Percentiles rank a stretch among this genome's conserved stretches.
These are phyloP conservation scores for Drosophila formosana DNA, from an alignment of 2,888 invertebrate genomes.

Conservation along the genomic window DNA sequence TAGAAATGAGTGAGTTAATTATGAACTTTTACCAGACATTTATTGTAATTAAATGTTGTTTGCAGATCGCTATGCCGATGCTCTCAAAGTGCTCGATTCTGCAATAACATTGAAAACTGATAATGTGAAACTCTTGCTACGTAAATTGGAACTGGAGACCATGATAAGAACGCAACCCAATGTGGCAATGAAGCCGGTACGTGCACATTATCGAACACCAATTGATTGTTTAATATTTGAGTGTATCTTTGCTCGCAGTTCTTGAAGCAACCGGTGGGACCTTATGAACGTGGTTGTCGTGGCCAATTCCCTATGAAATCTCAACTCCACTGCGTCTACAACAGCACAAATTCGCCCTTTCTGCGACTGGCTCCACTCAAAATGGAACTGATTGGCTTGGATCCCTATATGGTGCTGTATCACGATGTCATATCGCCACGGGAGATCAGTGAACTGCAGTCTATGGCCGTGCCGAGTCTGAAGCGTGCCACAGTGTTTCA, in stretches of 20 bases:
- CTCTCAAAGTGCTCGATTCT: constrained; percentile 56
- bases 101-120: constrained; percentile 50
- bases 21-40: too few relatives aligned
- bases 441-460: constrained; percentile 74
- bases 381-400: constrained; percentile 75
- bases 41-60: background rate
- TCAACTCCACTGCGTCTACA: constrained; percentile 75
- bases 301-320: constrained; percentile 59
- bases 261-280: accelerated
- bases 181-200: constrained; percentile 33
- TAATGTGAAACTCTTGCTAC: constrained; percentile 57
- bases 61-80: constrained; percentile 60
- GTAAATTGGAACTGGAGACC: constrained; percentile 63
- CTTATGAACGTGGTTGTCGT: constrained; percentile 75
- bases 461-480: constrained; percentile 65
- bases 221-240: background rate
- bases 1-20: constrained; percentile 70
- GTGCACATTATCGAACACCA: constrained; percentile 7
- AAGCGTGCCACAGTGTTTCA: constrained; percentile 76
- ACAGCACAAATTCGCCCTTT: constrained; percentile 74
- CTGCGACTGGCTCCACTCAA: constrained; percentile 80
- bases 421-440: constrained; percentile 74
- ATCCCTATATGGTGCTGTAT: constrained; percentile 81
- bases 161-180: constrained; percentile 57
- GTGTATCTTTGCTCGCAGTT: constrained; percentile 12